Evolutionary conservation across 2,888 invertebrate genomes (phyloP).

Genomic region (Baccha elongata): DNA sequence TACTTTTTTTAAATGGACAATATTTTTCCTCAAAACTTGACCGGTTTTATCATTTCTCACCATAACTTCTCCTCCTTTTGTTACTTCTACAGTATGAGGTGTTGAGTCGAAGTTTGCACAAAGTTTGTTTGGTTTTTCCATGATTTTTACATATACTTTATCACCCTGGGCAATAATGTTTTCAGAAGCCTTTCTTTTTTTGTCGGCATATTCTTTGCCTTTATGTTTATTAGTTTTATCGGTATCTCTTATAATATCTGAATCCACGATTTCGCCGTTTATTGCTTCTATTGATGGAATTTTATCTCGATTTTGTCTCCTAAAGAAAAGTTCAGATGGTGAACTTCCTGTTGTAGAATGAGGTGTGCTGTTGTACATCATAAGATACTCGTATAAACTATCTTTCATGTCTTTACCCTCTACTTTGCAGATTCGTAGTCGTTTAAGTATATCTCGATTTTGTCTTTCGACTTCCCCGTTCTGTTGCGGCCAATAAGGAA

Average conservation of each 20-base stretch:
- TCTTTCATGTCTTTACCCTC: conserved; percentile 68
- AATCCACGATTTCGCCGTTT: neutral
- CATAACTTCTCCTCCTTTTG: conserved; percentile 7
- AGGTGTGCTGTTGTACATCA: conserved; percentile 72
- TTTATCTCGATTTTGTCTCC: conserved; percentile 73
- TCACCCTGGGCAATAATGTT: conserved; percentile 14
- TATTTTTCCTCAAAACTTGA: conserved; percentile 12
- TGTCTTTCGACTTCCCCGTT: conserved; percentile 77
- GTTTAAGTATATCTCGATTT: conserved; percentile 76
- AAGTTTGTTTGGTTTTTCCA: conserved; percentile 19
- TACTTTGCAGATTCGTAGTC: conserved; percentile 69
- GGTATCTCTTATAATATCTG: no score
- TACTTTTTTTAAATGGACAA: conserved; percentile 25
- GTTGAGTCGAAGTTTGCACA: conserved; percentile 14
- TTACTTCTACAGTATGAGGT: conserved; percentile 15
- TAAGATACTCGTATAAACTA: conserved; percentile 61
- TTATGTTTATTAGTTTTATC: conserved; percentile 37
- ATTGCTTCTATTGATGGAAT: conserved; percentile 56
- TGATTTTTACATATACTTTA: conserved; percentile 35
- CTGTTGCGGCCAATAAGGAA: conserved; percentile 74
- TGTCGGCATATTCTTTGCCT: no score
- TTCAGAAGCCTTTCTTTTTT: conserved; percentile 20
- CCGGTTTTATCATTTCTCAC: conserved; percentile 24
- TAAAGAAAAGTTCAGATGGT: conserved; percentile 75
- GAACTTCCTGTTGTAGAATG: conserved; percentile 75